phyloP scores from a whole-genome alignment of 2,113 vertebrate species.

The Lathamus discolor region DNA sequence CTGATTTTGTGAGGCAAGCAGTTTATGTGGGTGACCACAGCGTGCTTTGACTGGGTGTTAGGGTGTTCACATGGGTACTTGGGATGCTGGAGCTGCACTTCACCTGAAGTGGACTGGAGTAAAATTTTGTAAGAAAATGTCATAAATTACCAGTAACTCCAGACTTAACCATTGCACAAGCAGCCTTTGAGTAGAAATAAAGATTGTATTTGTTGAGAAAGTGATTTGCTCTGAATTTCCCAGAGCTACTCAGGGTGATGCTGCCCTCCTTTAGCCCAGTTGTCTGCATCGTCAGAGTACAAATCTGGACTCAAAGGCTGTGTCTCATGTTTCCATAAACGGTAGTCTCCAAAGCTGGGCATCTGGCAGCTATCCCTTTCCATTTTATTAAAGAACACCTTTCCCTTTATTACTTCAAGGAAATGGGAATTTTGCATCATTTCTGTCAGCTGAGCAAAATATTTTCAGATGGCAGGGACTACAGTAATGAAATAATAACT shows the following conservation, averaged over 20 bases:
- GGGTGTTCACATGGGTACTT: fast-evolving
- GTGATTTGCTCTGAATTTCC: neutral
- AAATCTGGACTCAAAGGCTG: neutral
- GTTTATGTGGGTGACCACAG: fast-evolving
- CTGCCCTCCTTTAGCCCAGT: neutral
- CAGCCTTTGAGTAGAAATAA: neutral
- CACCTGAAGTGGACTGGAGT: neutral
- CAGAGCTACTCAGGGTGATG: neutral
- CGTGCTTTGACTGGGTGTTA: neutral
- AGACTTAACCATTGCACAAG: neutral
- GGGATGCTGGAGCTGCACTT: neutral
- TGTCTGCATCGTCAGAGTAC: neutral
- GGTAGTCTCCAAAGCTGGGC: neutral
- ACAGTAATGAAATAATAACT: slow-evolving; percentile 6
- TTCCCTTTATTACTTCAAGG: slow-evolving; percentile 16
- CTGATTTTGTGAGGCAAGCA: no score
- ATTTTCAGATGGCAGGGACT: slow-evolving; percentile 19
- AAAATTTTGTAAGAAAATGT: neutral
- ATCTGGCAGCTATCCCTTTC: neutral
- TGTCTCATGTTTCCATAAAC: neutral
- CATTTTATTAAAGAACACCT: neutral
- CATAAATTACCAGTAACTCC: fast-evolving
- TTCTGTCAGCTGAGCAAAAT: slow-evolving; percentile 8
- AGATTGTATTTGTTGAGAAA: neutral
- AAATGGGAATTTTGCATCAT: slow-evolving; percentile 1